Base-by-base conservation (phyloP, 2,113 vertebrate genomes). In the Bos taurus region DNA sequence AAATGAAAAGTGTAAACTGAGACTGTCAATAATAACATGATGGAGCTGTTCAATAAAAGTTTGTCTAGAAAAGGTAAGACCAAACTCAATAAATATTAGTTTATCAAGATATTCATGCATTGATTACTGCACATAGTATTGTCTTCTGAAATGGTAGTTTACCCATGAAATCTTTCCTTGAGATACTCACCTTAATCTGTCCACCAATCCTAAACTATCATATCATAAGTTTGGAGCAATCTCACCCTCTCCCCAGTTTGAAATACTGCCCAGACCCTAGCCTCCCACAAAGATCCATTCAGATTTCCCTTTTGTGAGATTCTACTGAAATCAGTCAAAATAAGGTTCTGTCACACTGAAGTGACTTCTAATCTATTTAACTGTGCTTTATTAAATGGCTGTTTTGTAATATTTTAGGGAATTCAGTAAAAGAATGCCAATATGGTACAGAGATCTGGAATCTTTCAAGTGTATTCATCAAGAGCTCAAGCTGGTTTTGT, bases 401-500 rank as follows among this genome's bases (percentile, higher is more conserved):
- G 21, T 67, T 88, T 67, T 67, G 19, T 60, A 48, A 60, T 88
- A 88, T 56, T 84, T 94, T 5, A 7, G 43, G 23, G 36, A 95
- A 67, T 87, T 90, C 28, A 92, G 57, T 54, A 21, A 91, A 97
- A 77, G 28, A 92, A 80, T 74, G 50, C 94, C 52, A 88, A 8
- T 40, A 94, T 64, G 46, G 46, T 40, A 64, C 33, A 96, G 46
- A 88, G 80, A 87, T 40, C 81, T 90, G 89, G 46, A 96, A 56
- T 95, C 46, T 97, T 92, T 46, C 40, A 91, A 93, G 7, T 78
- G n/a, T 92, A 46, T 54, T 67, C 52, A 87, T 77, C 15, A 60
- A 80, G 57, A 90, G 59, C 12, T 92, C 59, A 83, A 94, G 78
- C n/a, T 88, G n/a, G 60, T 96, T 94, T 78, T 82, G n/a, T 95